Evolutionary conservation across 1,140 invertebrate species (phyloP).

Genomic region (Mamestra configurata): DNA sequence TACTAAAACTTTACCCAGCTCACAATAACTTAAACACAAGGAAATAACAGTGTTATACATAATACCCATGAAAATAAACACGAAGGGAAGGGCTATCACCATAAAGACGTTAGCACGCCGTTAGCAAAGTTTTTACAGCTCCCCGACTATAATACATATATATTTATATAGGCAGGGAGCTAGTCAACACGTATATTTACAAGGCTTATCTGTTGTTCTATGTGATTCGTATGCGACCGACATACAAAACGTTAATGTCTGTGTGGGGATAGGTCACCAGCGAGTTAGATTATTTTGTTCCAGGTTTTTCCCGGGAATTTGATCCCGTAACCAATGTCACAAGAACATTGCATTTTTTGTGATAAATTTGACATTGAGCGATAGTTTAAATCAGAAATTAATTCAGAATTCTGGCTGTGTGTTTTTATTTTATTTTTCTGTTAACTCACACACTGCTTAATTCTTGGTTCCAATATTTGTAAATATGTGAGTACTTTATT

Average conservation of each 20-base stretch:
- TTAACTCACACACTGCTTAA: too few species aligned
- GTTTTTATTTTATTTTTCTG: too few species aligned
- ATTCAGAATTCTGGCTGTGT: too few species aligned
- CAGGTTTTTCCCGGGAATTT: too few species aligned
- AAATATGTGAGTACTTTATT: too few species aligned
- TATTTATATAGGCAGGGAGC: constrained; percentile 6
- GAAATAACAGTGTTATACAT: constrained; percentile 9
- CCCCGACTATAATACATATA: constrained; percentile 19
- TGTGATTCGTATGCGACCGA: constrained; percentile 62
- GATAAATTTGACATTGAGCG: too few species aligned
- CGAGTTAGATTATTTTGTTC: background rate
- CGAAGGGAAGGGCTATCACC: constrained; percentile 5
- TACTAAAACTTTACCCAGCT: too few species aligned
- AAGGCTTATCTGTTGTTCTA: constrained; percentile 61
- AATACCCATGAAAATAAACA: constrained; percentile 24
- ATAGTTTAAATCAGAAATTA: too few species aligned
- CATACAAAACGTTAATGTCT: constrained; percentile 64
- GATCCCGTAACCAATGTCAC: too few species aligned
- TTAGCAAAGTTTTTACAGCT: constrained; percentile 42
- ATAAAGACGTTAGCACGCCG: constrained; percentile 44
- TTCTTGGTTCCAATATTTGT: too few species aligned
- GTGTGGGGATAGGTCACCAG: constrained; percentile 34
- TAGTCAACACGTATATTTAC: constrained; percentile 55
- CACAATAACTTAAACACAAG: background rate
- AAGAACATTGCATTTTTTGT: too few species aligned